Evolutionary conservation across 2,797 vertebrate genomes (phyloP), one percentile per base, ranked within the genome.

Genomic region (Aphelocoma californica): DNA sequence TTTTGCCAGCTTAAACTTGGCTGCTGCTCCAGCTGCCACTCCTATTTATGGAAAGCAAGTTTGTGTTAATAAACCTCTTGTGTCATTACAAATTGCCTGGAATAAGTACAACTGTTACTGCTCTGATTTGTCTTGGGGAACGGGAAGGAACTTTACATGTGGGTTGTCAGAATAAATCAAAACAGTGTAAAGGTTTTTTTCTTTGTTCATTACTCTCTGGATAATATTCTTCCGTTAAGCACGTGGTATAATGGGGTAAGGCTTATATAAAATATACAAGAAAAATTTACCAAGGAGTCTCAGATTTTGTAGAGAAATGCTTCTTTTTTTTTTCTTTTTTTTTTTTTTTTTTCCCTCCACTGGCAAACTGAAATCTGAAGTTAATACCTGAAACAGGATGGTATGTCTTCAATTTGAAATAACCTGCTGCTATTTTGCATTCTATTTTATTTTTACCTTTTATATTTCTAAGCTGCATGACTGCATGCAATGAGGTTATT

Each of bases 31-130:
- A 83, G 66, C 58, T 95, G 91, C 58, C 74, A 62, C 58, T 1
- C 9, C 31, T 96, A 91, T 96, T 96, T 93, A 90, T 94, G 56
- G 91, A 93, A 88, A 88, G 71, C 36, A 90, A 86, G 61, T 81
- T 85, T 91, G 40, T 75, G 61, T 72, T 95, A 95, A 95, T 94
- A 92, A 91, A 94, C 19, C 29, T 88, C 79, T 96, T 1, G 0
- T 2, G 0, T 75, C 7, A 2, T 58, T 94, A 94, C 81, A 95
- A 92, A 94, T 87, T 94, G 77, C 84, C 73, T 81, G 56, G 58
- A 74, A 91, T 93, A 81, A 75, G 48, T 74, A 70, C 5, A 10
- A 67, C 57, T 88, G 38, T 70, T 77, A 74, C 34, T 40, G 70
- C 44, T 61, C 28, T 94, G 81, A 93, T 64, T 86, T 65, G 31